Evolutionary conservation across 92 coral and sea anemone genomes (phyloP), one percentile per base, ranked within the genome.

Genomic region (Zoanthus gigantus): DNA sequence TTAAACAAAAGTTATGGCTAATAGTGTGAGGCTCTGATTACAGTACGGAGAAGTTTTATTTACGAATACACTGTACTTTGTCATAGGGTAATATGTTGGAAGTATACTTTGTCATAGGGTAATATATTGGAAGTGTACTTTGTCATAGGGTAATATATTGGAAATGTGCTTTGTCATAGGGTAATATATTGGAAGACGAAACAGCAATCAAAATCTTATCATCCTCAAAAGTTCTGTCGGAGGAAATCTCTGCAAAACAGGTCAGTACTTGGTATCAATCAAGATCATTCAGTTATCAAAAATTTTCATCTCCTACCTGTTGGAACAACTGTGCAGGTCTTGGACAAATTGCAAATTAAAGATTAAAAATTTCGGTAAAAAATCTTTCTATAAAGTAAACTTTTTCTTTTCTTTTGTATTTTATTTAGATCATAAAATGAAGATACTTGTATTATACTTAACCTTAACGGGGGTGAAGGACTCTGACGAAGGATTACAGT

Each of bases 221-320:
- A 17, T 95, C 98, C 6, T 97, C 99, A 10, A 96, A 96, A 87
- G 96, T 93, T 85, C 96, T 96, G 45, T 96, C 99, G 11, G 99
- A 96, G 78, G 99, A 96, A 93, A 96, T 96, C 74, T 94, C 98
- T 23, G 99, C 99, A 1, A 95, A 96, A 86, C 99, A 96, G 99
- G 99, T 93, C 78, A 76, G 71, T 2, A 47, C 7, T 42, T 23
- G 28, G 63, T 69, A 34, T 28, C 73, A 29, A 31, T n/a, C 12
- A 5, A 29, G 15, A 29, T 23, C 74, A 31, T 30, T 47, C 2
- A 6, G 32, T 63, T 18, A 63, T 23, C 17, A 1, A 63, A 63
- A 17, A 28, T 1, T 63, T 58, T 14, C 0, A 14, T 58, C 65
- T 58, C 42, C 2, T 4, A 37, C 42, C 42, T 37, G 42, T 2